These are phyloP conservation scores for Hermatobates lingyangjiaoensis DNA, from an alignment of 1,140 invertebrate genomes.

Conservation along the genomic window DNA sequence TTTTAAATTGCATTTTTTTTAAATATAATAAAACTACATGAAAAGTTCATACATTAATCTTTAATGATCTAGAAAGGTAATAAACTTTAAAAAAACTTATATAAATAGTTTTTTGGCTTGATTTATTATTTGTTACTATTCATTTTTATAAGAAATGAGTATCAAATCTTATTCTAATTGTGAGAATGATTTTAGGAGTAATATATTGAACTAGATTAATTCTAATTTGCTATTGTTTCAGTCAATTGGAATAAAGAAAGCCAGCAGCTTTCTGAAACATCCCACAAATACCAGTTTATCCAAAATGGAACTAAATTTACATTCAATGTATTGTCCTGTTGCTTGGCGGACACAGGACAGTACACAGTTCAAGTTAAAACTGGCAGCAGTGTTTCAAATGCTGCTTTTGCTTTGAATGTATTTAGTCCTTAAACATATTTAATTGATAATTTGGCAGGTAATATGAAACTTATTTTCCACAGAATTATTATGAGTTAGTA, in stretches of 20 bases:
- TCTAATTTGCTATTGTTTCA: constrained; percentile 19
- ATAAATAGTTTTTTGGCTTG: neutral
- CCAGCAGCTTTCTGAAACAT: constrained; percentile 56
- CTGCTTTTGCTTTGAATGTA: constrained; percentile 76
- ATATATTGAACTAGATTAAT: constrained; percentile 1
- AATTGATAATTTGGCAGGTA: no score
- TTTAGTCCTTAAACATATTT: constrained; percentile 1
- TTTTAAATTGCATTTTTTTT: no score
- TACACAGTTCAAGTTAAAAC: constrained; percentile 73
- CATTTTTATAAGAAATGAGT: neutral
- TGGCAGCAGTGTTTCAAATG: constrained; percentile 58
- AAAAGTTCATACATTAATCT: neutral
- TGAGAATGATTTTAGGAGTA: neutral
- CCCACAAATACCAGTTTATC: constrained; percentile 58
- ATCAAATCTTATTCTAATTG: neutral
- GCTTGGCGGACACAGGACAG: constrained; percentile 66
- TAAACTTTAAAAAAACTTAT: neutral
- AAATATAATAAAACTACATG: no score
- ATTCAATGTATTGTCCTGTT: constrained; percentile 48
- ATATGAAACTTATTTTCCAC: no score
- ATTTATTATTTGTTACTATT: neutral
- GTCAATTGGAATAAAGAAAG: constrained; percentile 79
- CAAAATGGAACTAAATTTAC: constrained; percentile 59
- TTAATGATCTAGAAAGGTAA: neutral
- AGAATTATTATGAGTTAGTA: no score